Conservation (phyloP, 2,113 vertebrate genomes). For the Anoura caudifer region DNA sequence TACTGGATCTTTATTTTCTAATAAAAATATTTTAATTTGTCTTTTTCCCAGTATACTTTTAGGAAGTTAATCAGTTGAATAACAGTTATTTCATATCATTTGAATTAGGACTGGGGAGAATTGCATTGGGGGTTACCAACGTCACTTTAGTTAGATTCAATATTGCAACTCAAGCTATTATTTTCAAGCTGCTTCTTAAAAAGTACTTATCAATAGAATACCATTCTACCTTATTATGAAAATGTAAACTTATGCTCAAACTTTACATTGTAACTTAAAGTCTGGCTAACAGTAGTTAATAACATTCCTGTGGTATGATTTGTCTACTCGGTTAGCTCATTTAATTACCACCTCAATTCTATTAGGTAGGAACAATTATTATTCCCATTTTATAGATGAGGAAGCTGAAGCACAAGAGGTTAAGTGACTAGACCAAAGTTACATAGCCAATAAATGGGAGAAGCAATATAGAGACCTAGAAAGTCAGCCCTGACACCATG, state of each 20-base stretch:
- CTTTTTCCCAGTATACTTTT: not conserved
- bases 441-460: not conserved
- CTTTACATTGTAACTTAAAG: not conserved
- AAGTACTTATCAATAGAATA: not conserved
- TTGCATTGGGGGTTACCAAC: not conserved
- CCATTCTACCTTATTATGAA: not conserved
- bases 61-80: not conserved
- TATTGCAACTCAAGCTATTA: not conserved
- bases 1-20: not conserved
- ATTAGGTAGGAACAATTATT: not conserved
- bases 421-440: not conserved
- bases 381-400: not conserved
- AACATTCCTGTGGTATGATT: not conserved
- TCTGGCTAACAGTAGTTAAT: not conserved
- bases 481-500: not conserved
- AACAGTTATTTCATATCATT: not conserved
- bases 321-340: not conserved
- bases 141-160: not conserved
- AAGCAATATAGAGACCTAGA: not conserved
- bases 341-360: not conserved
- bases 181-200: not conserved
- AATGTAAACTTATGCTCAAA: not conserved
- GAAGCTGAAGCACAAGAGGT: not conserved
- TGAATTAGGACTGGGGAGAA: not conserved
- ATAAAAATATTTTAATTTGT: not conserved